Conservation (phyloP, 2,113 vertebrate species). For the Plecturocebus donacophilus region DNA sequence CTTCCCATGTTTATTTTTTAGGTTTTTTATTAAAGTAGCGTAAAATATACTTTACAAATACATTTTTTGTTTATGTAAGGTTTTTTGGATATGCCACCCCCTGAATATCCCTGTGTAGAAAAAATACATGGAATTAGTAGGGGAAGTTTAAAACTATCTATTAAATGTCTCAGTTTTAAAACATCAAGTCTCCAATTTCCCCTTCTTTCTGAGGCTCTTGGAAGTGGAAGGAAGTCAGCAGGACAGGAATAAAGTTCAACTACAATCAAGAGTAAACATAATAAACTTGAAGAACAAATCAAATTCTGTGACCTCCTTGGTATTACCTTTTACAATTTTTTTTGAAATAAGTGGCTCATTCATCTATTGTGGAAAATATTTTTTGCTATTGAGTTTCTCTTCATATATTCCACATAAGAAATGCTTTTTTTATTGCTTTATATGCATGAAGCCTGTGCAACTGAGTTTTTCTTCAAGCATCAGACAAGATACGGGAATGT, state of each 20-base stretch:
- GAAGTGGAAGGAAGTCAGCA: not conserved
- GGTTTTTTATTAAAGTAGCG: not conserved
- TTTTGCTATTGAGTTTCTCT: not conserved
- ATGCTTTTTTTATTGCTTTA: not conserved
- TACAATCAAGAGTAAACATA: not conserved
- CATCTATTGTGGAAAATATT: not conserved
- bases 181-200: not conserved
- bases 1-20: not conserved
- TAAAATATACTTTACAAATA: not conserved
- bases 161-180: slow-evolving; percentile 26
- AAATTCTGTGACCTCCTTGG: not conserved
- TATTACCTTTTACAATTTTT: not conserved
- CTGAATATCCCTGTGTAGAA: not conserved
- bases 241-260: not conserved
- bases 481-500: not conserved
- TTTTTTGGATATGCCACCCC: not conserved
- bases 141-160: not conserved
- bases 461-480: not conserved
- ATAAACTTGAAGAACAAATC: not conserved
- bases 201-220: not conserved
- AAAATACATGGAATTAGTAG: not conserved
- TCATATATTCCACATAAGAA: not conserved
- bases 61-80: not conserved
- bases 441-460: not conserved
- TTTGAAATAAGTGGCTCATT: not conserved